phyloP scores from a whole-genome alignment of 2,113 vertebrate genomes.

The Thunnus thynnus region DNA sequence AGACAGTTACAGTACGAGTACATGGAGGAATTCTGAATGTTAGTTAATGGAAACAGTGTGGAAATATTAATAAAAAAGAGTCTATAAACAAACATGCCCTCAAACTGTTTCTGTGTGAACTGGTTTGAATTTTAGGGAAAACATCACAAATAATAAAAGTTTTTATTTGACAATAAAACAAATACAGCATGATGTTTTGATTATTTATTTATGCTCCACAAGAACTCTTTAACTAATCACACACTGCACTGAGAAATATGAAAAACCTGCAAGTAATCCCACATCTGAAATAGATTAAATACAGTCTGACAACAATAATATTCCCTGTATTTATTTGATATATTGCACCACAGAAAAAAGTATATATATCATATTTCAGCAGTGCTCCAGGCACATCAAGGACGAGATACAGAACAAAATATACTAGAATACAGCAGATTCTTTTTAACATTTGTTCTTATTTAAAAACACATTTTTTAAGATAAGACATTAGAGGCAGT shows the following conservation, averaged over 20 bases:
- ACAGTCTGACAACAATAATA: background rate
- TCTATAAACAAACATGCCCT: background rate
- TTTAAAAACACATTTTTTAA: conserved; percentile 21
- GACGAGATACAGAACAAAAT: background rate
- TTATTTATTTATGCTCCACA: conserved; percentile 45
- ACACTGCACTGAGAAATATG: conserved; percentile 2
- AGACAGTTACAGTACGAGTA: background rate
- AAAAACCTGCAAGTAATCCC: background rate
- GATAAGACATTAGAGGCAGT: conserved; percentile 16
- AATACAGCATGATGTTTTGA: conserved; percentile 21
- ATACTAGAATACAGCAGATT: background rate
- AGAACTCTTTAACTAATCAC: background rate
- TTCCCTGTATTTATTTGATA: conserved; percentile 1
- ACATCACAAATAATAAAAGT: background rate
- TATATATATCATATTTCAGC: conserved; percentile 7
- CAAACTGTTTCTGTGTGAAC: background rate
- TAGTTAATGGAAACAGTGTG: conserved; percentile 26
- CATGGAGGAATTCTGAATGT: background rate
- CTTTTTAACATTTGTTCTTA: conserved; percentile 1
- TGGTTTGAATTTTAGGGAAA: conserved; percentile 5
- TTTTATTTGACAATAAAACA: conserved; percentile 32
- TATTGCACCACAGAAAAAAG: conserved; percentile 2
- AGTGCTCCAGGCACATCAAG: conserved; percentile 12
- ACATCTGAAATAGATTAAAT: conserved; percentile 35
- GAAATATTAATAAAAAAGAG: conserved; percentile 40